Conservation (phyloP, 1,140 invertebrate genomes). For the Ceratina calcarata region DNA sequence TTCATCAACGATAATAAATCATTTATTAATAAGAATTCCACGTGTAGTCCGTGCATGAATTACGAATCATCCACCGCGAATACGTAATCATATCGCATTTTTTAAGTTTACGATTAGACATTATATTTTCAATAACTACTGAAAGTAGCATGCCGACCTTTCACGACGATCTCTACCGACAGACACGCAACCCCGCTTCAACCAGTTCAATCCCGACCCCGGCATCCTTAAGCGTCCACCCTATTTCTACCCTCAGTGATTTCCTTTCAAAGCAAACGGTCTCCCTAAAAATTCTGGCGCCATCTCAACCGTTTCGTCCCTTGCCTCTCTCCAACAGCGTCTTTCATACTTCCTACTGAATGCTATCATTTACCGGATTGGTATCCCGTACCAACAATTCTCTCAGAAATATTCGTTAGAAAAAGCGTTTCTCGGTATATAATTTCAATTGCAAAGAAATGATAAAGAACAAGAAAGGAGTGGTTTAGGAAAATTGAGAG, state of each 20-base stretch:
- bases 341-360: not conserved
- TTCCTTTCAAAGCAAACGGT: not conserved
- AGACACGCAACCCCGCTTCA: not conserved
- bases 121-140: too few species aligned
- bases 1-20: too few species aligned
- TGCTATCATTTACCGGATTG: not conserved
- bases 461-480: too few species aligned
- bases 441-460: too few species aligned
- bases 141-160: not conserved
- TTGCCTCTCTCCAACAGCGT: not conserved
- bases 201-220: not conserved
- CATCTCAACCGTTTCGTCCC: conserved; percentile 11
- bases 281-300: not conserved
- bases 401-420: not conserved
- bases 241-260: not conserved
- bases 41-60: too few species aligned
- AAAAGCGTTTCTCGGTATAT: too few species aligned
- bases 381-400: not conserved
- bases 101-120: too few species aligned
- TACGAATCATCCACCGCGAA: too few species aligned
- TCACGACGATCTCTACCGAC: not conserved
- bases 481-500: too few species aligned
- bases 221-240: too few species aligned
- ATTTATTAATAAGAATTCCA: too few species aligned
- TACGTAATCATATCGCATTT: too few species aligned